Evolutionary conservation across 2,888 invertebrate genomes (phyloP), one percentile per base, ranked within the genome.

Genomic region (Sussaba pulchella): DNA sequence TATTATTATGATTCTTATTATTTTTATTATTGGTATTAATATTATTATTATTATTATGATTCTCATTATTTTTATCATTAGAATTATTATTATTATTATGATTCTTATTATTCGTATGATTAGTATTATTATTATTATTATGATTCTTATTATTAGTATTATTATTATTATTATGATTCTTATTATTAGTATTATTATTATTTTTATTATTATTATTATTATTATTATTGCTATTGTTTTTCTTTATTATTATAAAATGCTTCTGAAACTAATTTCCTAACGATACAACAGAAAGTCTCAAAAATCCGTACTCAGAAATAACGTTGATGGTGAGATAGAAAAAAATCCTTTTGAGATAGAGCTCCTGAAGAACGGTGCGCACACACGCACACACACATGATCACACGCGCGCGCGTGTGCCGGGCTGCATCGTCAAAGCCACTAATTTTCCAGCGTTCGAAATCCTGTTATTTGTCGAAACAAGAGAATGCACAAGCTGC

Each of bases 371-470:
- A 19, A 50, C 31, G 45, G 43, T 45, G 21, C 45, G 31, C n/a
- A n/a, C n/a, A n/a, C n/a, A n/a, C n/a, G n/a, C n/a, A 43, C 64
- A 64, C 52, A 54, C 45, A 59, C 63, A 64, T 67, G 59, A 74
- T 47, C 47, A 67, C 12, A 59, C 39, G 14, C 66, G 61, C 59
- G 63, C 31, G 31, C 31, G 6, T 31, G 31, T 31, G 31, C 31
- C 4, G 6, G 2, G 4, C 31, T 31, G 31, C 4, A 5, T 5
- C 31, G 6, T 6, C 4, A 61, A 69, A 63, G 63, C 43, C 43
- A 54, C 69, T 69, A 52, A 76, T 76, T 70, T 70, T 76, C 59
- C 45, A 76, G 54, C 69, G 59, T 43, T 43, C 61, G 61, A 41
- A 39, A 12, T 39, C 41, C 17, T 45, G 26, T 69, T 69, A 63